phyloP scores from a whole-genome alignment of 1,140 invertebrate species.

The Zaprionus lachaisei region DNA sequence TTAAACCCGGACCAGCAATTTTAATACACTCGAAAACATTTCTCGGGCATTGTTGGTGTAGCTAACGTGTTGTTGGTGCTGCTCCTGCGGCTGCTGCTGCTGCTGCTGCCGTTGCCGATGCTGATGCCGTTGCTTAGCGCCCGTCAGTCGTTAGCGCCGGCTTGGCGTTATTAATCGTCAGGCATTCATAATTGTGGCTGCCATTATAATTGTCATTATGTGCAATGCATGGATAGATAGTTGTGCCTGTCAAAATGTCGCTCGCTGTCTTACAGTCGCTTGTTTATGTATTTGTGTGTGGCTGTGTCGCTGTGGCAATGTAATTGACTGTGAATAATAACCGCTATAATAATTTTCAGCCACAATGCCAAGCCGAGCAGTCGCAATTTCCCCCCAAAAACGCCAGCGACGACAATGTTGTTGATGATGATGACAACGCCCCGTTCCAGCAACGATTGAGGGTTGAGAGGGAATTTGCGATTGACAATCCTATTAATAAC shows the following conservation, averaged over 20 bases:
- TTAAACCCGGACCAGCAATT: slow-evolving; percentile 51
- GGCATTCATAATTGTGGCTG: slow-evolving; percentile 81
- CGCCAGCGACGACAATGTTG: slow-evolving; percentile 56
- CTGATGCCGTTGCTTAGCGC: slow-evolving; percentile 29
- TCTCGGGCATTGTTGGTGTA: slow-evolving; percentile 32
- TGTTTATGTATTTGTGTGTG: slow-evolving; percentile 14
- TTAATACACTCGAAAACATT: slow-evolving; percentile 76
- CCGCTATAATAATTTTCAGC: slow-evolving; percentile 83
- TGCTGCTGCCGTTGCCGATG: slow-evolving; percentile 7
- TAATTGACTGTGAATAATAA: slow-evolving; percentile 83
- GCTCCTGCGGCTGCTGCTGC: slow-evolving; percentile 22
- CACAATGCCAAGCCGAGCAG: slow-evolving; percentile 52
- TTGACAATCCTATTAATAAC: slow-evolving; percentile 83
- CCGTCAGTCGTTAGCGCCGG: slow-evolving; percentile 28
- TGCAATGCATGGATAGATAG: slow-evolving; percentile 78
- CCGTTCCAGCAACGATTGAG: neutral
- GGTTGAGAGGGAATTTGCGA: slow-evolving; percentile 62
- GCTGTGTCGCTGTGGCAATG: slow-evolving; percentile 67
- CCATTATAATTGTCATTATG: slow-evolving; percentile 83
- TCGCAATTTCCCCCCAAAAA: slow-evolving; percentile 36
- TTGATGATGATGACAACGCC: slow-evolving; percentile 69
- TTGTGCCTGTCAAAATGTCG: slow-evolving; percentile 75
- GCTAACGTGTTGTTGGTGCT: slow-evolving; percentile 44
- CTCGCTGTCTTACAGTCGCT: slow-evolving; percentile 49
- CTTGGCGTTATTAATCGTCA: slow-evolving; percentile 76